Percentiles rank a stretch among this genome's conserved stretches.
Conservation (phyloP, 1,140 invertebrate genomes). For the Lethocerus indicus region DNA sequence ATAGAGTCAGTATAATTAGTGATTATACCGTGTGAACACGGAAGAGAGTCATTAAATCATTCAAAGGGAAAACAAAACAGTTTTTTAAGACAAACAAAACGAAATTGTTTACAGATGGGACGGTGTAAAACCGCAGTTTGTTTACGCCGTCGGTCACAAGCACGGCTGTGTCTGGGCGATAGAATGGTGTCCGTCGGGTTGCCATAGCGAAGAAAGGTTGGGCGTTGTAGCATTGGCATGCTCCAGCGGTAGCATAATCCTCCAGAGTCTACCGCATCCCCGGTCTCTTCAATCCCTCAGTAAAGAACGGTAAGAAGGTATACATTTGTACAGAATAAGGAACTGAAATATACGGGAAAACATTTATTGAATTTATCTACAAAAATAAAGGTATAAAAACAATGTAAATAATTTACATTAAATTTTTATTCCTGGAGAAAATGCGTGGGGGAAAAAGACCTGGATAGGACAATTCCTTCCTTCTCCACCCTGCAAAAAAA, state of each 20-base stretch:
- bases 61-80: not conserved
- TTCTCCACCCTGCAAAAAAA: too few species aligned
- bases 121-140: conserved; percentile 22
- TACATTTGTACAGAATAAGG: not conserved
- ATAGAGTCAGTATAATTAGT: not conserved
- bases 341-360: not conserved
- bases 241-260: conserved; percentile 38
- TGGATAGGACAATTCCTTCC: too few species aligned
- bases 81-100: not conserved
- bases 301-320: conserved; percentile 8
- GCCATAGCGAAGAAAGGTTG: conserved; percentile 30
- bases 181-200: conserved; percentile 60
- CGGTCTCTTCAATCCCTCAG: conserved; percentile 23
- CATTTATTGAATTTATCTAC: not conserved
- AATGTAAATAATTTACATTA: not conserved
- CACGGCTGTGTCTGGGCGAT: conserved; percentile 47
- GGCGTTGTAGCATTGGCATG: conserved; percentile 51
- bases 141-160: conserved; percentile 39
- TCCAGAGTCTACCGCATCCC: conserved; percentile 35
- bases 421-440: too few species aligned
- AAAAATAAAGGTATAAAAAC: conserved; percentile 2
- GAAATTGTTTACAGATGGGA: not conserved
- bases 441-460: too few species aligned
- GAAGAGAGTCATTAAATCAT: not conserved
- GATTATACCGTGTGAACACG: not conserved